Evolutionary conservation across 2,797 vertebrate genomes (phyloP).

Genomic region (Sandelia bainsii): DNA sequence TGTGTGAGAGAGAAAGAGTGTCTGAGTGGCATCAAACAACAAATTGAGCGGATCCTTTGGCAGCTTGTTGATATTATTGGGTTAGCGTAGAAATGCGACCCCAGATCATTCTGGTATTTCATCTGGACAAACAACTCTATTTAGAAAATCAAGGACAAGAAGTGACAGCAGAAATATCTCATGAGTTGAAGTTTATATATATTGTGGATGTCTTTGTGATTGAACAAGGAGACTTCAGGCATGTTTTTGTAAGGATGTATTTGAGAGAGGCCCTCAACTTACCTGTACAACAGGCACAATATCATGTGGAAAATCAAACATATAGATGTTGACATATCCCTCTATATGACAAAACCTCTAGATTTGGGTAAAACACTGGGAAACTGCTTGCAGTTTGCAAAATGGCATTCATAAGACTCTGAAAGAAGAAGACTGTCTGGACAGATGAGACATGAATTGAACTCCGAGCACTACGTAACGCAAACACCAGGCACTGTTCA

Average conservation of each 20-base stretch:
- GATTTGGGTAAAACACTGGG: too few relatives aligned
- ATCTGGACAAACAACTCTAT: slow-evolving; percentile 12
- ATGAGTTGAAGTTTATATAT: background rate
- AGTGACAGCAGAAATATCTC: slow-evolving; percentile 13
- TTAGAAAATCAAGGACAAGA: slow-evolving; percentile 16
- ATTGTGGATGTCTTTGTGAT: background rate
- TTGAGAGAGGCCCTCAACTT: background rate
- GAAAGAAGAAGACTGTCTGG: too few relatives aligned
- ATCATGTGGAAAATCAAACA: background rate
- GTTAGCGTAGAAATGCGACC: slow-evolving; percentile 68
- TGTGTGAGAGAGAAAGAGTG: background rate
- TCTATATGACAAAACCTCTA: too few relatives aligned
- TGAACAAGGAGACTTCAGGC: background rate
- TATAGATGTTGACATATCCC: background rate
- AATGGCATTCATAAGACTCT: too few relatives aligned
- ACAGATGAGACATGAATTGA: too few relatives aligned
- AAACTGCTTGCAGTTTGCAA: too few relatives aligned
- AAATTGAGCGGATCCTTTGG: slow-evolving; percentile 36
- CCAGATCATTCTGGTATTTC: slow-evolving; percentile 35
- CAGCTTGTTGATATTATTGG: slow-evolving; percentile 51
- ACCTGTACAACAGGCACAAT: too few relatives aligned
- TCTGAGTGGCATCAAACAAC: slow-evolving; percentile 11
- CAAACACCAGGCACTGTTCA: too few relatives aligned
- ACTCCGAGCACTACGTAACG: too few relatives aligned
- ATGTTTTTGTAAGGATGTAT: background rate